phyloP scores from a whole-genome alignment of 2,797 vertebrate species.

The Syngnathus rostellatus region DNA sequence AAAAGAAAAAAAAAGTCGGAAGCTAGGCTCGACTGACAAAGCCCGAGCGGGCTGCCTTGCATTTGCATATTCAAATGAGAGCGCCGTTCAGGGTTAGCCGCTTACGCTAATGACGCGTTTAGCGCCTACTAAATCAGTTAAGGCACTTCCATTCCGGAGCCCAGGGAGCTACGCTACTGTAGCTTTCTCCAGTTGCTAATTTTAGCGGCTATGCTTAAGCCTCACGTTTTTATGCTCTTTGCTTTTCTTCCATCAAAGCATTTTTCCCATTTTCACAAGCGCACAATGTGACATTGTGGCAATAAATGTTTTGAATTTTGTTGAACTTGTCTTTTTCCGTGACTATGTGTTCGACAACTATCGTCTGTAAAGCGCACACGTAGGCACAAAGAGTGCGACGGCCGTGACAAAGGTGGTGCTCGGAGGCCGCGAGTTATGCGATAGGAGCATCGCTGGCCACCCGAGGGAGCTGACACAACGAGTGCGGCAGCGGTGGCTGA shows the following conservation, averaged over 20 bases:
- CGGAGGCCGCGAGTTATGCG: conserved; percentile 35
- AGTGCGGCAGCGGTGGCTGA: conserved; percentile 52
- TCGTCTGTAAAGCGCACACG: not conserved
- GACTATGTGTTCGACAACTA: not conserved
- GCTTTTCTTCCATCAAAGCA: too few species aligned
- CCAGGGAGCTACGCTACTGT: conserved; percentile 25
- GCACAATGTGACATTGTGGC: too few species aligned
- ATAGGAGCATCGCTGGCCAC: conserved; percentile 58
- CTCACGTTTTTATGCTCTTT: too few species aligned
- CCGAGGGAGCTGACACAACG: conserved; percentile 58
- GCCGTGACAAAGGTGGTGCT: conserved; percentile 32
- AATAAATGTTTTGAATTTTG: not conserved
- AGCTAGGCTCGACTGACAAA: conserved; percentile 34
- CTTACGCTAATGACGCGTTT: conserved; percentile 72
- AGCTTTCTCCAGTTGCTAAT: too few species aligned
- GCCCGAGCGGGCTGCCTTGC: conserved; percentile 27
- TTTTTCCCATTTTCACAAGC: too few species aligned
- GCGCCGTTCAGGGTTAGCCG: conserved; percentile 68
- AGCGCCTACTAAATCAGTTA: conserved; percentile 72
- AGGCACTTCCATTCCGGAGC: conserved; percentile 60
- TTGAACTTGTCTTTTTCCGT: too few species aligned
- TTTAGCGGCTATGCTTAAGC: too few species aligned
- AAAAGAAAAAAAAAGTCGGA: conserved; percentile 34
- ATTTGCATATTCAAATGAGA: conserved; percentile 73
- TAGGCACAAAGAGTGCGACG: conserved; percentile 15